Evolutionary conservation across 2,888 invertebrate species (phyloP).

Genomic region (Pollenia griseotomentosa): DNA sequence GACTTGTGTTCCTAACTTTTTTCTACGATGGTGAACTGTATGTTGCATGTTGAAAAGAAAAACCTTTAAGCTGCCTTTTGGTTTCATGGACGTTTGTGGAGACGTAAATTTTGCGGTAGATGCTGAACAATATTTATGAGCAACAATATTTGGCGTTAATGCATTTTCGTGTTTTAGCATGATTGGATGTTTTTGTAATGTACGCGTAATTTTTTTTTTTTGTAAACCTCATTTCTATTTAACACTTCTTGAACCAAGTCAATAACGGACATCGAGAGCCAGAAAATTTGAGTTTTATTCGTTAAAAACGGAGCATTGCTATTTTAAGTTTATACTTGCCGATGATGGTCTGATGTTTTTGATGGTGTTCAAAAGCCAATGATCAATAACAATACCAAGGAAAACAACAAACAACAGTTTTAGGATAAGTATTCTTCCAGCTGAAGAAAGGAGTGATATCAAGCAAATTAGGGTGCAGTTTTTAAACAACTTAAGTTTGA

Average conservation of each 20-base stretch:
- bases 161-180: conserved; percentile 84
- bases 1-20: conserved; percentile 49
- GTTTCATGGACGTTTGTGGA: not conserved
- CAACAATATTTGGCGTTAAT: conserved; percentile 84
- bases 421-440: conserved; percentile 1
- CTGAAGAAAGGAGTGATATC: not conserved
- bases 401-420: conserved; percentile 55
- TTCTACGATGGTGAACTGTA: not conserved
- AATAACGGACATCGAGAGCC: conserved; percentile 64
- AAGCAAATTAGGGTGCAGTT: not conserved
- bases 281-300: conserved; percentile 10
- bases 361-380: conserved; percentile 50
- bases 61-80: conserved; percentile 52
- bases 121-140: conserved; percentile 82
- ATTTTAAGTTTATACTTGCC: not conserved
- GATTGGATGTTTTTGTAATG: conserved; percentile 82
- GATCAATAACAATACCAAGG: conserved; percentile 32
- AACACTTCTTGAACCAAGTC: conserved; percentile 69
- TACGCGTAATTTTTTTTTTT: conserved; percentile 76
- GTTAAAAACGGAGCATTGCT: conserved; percentile 12
- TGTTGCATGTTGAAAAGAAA: conserved; percentile 40
- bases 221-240: conserved; percentile 66
- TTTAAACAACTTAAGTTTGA: too few species aligned
- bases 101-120: conserved; percentile 28
- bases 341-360: conserved; percentile 52